Percentiles rank a stretch among this genome's conserved stretches.
Conservation (phyloP, 2,797 vertebrate species). For the Chromis chromis region DNA sequence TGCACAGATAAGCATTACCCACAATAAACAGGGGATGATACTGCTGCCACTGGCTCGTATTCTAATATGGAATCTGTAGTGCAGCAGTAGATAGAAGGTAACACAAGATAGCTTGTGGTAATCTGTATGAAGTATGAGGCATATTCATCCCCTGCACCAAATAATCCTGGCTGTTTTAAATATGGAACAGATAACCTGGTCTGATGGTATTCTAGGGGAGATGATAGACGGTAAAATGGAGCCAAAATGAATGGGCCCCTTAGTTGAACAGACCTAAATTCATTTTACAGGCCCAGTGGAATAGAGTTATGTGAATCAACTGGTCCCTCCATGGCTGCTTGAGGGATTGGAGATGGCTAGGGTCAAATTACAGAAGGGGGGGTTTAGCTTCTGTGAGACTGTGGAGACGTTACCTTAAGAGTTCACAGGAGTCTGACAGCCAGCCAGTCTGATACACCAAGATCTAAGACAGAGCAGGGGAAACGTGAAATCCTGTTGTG, state of each 20-base stretch:
- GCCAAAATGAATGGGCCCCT: slow-evolving; percentile 72
- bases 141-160: slow-evolving; percentile 66
- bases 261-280: slow-evolving; percentile 78
- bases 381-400: slow-evolving; percentile 63
- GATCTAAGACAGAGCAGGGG: slow-evolving; percentile 21
- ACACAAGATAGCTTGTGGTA: slow-evolving; percentile 70
- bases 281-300: slow-evolving; percentile 74
- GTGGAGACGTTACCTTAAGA: slow-evolving; percentile 56
- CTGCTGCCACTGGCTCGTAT: slow-evolving; percentile 50
- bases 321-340: slow-evolving; percentile 73
- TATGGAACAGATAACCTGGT: slow-evolving; percentile 76
- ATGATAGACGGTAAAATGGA: slow-evolving; percentile 77
- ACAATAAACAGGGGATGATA: slow-evolving; percentile 62
- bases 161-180: slow-evolving; percentile 79
- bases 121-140: slow-evolving; percentile 71
- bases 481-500: slow-evolving; percentile 3
- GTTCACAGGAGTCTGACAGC: slow-evolving; percentile 44
- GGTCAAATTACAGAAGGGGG: slow-evolving; percentile 75
- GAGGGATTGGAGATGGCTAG: slow-evolving; percentile 76
- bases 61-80: slow-evolving; percentile 63
- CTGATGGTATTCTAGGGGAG: slow-evolving; percentile 68
- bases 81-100: slow-evolving; percentile 57
- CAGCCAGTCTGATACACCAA: slow-evolving; percentile 8
- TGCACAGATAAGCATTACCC: slow-evolving; percentile 55
- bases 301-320: slow-evolving; percentile 81